These are phyloP conservation scores for Papilio protenor DNA, from an alignment of 2,888 invertebrate genomes.

Conservation along the genomic window DNA sequence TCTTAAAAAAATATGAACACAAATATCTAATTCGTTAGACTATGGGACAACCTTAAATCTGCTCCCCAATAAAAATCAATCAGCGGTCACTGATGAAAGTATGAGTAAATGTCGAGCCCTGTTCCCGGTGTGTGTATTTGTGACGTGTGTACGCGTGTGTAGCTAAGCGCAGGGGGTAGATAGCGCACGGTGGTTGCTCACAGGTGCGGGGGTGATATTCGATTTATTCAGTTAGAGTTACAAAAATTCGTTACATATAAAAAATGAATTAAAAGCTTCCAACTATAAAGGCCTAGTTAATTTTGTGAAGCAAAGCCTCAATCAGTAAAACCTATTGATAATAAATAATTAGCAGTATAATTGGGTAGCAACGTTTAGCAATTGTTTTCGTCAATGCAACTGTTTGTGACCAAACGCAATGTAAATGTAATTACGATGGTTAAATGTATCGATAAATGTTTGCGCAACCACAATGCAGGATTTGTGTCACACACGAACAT, in stretches of 20 bases:
- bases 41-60: constrained; percentile 64
- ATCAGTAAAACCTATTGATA: neutral
- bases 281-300: too few relatives aligned
- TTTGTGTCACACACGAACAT: neutral
- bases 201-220: neutral
- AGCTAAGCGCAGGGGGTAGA: constrained; percentile 39
- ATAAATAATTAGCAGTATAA: neutral
- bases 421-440: neutral
- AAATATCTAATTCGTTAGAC: too few relatives aligned
- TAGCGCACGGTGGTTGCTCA: constrained; percentile 46
- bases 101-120: constrained; percentile 40
- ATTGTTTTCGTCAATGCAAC: constrained; percentile 7
- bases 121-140: constrained; percentile 18
- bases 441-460: neutral
- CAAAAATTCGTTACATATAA: neutral
- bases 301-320: neutral
- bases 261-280: neutral
- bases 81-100: constrained; percentile 67
- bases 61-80: constrained; percentile 78
- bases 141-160: constrained; percentile 21
- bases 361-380: neutral
- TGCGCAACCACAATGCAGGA: neutral
- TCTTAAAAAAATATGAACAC: neutral
- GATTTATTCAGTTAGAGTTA: neutral
- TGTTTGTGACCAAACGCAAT: neutral